Conservation (phyloP, 2,888 invertebrate genomes). For the Athripsodes cinereus region DNA sequence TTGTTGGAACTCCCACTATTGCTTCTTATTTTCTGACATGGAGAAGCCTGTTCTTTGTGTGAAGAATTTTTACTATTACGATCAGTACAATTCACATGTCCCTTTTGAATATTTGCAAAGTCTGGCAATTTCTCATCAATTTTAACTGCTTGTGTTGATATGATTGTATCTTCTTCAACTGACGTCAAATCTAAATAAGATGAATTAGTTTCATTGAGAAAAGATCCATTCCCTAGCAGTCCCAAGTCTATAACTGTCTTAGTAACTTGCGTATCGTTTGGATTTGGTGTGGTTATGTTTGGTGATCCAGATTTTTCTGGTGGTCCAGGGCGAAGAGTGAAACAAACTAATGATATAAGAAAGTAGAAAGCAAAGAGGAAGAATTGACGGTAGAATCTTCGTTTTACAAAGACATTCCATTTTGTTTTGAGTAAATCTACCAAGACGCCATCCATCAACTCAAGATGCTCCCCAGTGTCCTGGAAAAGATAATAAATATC, state of each 20-base stretch:
- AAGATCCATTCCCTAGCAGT: constrained; percentile 3
- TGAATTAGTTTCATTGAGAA: constrained; percentile 19
- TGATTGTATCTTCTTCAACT: constrained; percentile 10
- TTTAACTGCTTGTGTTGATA: constrained; percentile 2
- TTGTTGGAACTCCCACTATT: constrained; percentile 23
- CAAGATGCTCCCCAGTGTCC: constrained; percentile 93
- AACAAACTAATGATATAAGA: constrained; percentile 78
- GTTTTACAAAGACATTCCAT: constrained; percentile 96
- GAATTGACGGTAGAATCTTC: constrained; percentile 90
- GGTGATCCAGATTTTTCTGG: constrained; percentile 34
- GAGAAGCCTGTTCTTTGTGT: constrained; percentile 21
- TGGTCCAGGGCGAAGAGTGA: constrained; percentile 84
- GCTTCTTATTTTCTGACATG: constrained; percentile 26
- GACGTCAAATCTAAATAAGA: constrained; percentile 12
- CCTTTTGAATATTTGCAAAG: not conserved
- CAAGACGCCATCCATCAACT: constrained; percentile 88
- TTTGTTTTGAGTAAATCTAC: constrained; percentile 93
- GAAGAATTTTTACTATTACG: constrained; percentile 14
- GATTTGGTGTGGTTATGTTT: constrained; percentile 14
- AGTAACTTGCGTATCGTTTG: constrained; percentile 6
- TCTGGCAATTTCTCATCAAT: not conserved
- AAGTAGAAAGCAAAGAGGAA: constrained; percentile 88
- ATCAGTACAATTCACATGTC: constrained; percentile 12
- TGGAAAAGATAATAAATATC: constrained; percentile 41
- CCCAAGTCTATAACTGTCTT: constrained; percentile 11